Evolutionary conservation across 2,888 invertebrate species (phyloP).

Genomic region (Macrosoma leucophasiata): DNA sequence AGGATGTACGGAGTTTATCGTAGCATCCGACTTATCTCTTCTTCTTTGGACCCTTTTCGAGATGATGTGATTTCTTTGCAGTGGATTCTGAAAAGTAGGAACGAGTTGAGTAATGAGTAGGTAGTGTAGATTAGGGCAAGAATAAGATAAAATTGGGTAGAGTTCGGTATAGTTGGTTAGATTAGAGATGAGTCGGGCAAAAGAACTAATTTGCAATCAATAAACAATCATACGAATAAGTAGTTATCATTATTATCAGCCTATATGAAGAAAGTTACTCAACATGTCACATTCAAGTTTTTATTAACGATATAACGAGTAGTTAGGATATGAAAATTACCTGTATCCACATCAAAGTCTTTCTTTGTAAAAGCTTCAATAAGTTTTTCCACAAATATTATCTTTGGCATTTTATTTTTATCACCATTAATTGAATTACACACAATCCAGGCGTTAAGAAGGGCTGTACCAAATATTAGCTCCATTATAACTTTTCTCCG

Average conservation of each 20-base stretch:
- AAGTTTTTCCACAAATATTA: no score
- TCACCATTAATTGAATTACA: constrained; percentile 8
- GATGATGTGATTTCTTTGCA: no score
- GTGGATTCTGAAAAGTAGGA: no score
- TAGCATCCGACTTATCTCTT: constrained; percentile 5
- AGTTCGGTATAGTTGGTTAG: no score
- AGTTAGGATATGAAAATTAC: no score
- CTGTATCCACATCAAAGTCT: constrained; percentile 1
- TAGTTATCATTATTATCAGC: no score
- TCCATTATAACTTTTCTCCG: constrained; percentile 22
- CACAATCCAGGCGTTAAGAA: constrained; percentile 17
- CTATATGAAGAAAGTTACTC: constrained; percentile 3
- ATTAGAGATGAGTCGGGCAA: no score
- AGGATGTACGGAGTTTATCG: constrained; percentile 1
- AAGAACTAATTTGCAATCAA: no score
- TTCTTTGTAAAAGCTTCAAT: constrained; percentile 5
- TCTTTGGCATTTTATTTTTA: constrained; percentile 2
- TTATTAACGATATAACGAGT: constrained; percentile 3
- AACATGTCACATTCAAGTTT: constrained; percentile 1
- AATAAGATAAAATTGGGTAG: no score
- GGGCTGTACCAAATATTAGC: constrained; percentile 21
- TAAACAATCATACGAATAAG: no score
- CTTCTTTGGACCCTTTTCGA: constrained; percentile 3
- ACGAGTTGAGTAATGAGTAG: no score
- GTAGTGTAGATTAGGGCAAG: no score